Percentiles rank a stretch among this genome's conserved stretches.
phyloP scores from a whole-genome alignment of 2,797 vertebrate species.

The Tachyglossus aculeatus region DNA sequence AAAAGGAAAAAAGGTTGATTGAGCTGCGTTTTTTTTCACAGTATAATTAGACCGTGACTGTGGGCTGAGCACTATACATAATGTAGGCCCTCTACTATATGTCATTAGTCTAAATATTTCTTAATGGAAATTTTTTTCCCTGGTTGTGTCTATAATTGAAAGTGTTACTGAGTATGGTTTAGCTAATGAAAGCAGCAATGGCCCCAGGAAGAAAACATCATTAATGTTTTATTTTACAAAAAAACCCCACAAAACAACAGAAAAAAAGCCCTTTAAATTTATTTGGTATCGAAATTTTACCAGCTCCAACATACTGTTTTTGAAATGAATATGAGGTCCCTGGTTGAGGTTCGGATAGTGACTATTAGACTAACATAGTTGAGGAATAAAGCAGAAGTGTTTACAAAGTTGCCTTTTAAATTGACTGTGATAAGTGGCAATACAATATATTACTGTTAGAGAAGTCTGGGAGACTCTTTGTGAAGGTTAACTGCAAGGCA shows the following conservation, averaged over 20 bases:
- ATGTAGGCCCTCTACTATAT: conserved; percentile 34
- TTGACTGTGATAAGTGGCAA: conserved; percentile 72
- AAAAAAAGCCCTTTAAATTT: conserved; percentile 40
- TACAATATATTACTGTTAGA: conserved; percentile 62
- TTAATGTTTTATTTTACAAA: too few species aligned
- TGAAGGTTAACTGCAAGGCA: conserved; percentile 68
- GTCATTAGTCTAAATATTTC: conserved; percentile 63
- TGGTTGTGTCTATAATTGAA: conserved; percentile 57
- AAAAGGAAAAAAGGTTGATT: conserved; percentile 76
- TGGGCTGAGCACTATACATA: conserved; percentile 53
- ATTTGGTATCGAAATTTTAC: conserved; percentile 26
- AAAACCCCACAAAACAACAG: neutral
- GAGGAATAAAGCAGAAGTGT: conserved; percentile 74
- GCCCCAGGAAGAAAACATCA: conserved; percentile 14
- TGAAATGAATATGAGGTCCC: conserved; percentile 60
- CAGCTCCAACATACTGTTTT: conserved; percentile 42
- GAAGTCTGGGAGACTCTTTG: conserved; percentile 60
- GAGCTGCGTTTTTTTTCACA: conserved; percentile 55
- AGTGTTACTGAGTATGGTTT: conserved; percentile 41
- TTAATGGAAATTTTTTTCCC: conserved; percentile 61
- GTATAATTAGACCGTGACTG: conserved; percentile 62
- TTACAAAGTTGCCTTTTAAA: conserved; percentile 75
- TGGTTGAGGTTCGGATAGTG: conserved; percentile 61
- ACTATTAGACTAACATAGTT: conserved; percentile 65
- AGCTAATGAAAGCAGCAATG: conserved; percentile 50